These are phyloP conservation scores for Pherbina coryleti DNA, from an alignment of 2,888 invertebrate species.

Conservation along the genomic window DNA sequence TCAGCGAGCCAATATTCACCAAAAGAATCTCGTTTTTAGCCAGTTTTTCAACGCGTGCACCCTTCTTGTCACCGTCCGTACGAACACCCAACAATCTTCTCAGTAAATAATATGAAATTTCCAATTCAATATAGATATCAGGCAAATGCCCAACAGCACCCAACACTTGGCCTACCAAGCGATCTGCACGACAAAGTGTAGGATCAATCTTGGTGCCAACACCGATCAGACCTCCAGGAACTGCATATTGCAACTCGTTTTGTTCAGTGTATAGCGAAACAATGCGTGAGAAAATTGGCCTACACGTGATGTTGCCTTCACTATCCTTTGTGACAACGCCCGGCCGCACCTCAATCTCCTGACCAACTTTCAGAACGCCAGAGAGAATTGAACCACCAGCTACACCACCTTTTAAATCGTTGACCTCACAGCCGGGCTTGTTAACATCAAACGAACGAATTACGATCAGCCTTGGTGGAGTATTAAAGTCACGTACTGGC, in stretches of 20 bases:
- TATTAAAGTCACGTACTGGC: slow-evolving; percentile 93
- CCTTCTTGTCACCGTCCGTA: slow-evolving; percentile 99
- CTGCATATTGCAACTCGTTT: slow-evolving; percentile 98
- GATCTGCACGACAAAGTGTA: slow-evolving; percentile 97
- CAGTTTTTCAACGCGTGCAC: slow-evolving; percentile 95
- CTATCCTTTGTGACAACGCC: slow-evolving; percentile 97
- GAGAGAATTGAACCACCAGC: slow-evolving; percentile 98
- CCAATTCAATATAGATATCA: slow-evolving; percentile 96
- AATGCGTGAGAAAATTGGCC: slow-evolving; percentile 96
- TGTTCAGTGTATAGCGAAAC: slow-evolving; percentile 98
- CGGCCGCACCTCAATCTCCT: slow-evolving; percentile 98
- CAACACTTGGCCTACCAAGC: slow-evolving; percentile 96
- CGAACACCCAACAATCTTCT: slow-evolving; percentile 96
- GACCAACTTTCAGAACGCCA: slow-evolving; percentile 96
- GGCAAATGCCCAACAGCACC: slow-evolving; percentile 97
- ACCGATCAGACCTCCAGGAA: slow-evolving; percentile 99
- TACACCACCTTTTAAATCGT: slow-evolving; percentile 97
- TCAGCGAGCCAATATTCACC: slow-evolving; percentile 98
- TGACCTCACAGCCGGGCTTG: slow-evolving; percentile 99
- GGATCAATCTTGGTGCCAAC: slow-evolving; percentile 99
- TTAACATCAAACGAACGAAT: slow-evolving; percentile 99
- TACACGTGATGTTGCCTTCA: slow-evolving; percentile 95
- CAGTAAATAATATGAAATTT: slow-evolving; percentile 97
- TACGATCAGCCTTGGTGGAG: slow-evolving; percentile 94
- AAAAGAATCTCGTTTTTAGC: slow-evolving; percentile 91